phyloP scores from a whole-genome alignment of 2,113 vertebrate species.

The Spea bombifrons region DNA sequence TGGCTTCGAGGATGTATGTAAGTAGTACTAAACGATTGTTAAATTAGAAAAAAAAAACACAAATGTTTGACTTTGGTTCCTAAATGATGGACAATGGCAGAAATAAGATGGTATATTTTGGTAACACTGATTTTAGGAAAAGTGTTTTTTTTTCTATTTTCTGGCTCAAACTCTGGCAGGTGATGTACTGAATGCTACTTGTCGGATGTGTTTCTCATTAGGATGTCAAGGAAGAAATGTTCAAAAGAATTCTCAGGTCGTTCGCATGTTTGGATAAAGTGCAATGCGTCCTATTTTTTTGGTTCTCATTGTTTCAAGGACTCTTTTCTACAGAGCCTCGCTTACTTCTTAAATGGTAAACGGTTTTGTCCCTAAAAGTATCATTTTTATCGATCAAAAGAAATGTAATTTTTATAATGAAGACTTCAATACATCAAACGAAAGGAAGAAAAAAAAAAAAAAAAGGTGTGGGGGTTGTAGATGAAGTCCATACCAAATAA shows the following conservation, averaged over 20 bases:
- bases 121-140: neutral
- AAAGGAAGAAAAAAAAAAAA: neutral
- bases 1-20: no score
- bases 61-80: no score
- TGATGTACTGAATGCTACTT: conserved; percentile 3
- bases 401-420: neutral
- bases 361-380: neutral
- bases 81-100: neutral
- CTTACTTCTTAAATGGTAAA: no score
- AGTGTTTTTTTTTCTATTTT: conserved; percentile 8
- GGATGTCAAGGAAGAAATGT: conserved; percentile 33
- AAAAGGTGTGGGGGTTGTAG: neutral
- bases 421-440: neutral
- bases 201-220: conserved; percentile 17
- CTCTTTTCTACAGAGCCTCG: no score
- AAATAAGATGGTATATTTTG: neutral
- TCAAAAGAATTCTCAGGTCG: conserved; percentile 40
- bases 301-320: no score
- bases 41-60: no score
- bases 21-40: no score
- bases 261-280: conserved; percentile 9
- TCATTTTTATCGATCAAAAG: neutral
- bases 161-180: neutral
- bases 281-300: no score
- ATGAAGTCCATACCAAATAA: neutral